These are phyloP conservation scores for Brachionus paranguensis DNA, from an alignment of 1,140 invertebrate genomes.

Conservation along the genomic window DNA sequence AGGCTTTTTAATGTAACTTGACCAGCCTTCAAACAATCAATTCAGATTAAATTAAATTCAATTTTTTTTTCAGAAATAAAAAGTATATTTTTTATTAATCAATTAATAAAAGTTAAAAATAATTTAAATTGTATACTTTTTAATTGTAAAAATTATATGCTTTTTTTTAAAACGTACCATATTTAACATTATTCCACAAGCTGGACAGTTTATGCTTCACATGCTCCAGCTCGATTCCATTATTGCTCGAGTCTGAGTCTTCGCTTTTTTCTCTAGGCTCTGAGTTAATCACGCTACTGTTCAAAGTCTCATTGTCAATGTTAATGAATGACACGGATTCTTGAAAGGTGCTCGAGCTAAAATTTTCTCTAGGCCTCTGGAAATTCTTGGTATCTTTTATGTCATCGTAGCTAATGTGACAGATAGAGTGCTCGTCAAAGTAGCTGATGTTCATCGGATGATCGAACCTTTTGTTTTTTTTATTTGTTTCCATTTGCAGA, in stretches of 20 bases:
- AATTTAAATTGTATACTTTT: background rate
- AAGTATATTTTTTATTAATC: background rate
- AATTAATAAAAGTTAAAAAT: background rate
- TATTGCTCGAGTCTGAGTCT: background rate
- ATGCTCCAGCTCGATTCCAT: background rate
- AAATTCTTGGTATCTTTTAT: background rate
- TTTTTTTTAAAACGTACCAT: background rate
- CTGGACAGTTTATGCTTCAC: conserved; percentile 16
- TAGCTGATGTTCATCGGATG: background rate
- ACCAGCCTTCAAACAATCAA: background rate
- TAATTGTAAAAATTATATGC: background rate
- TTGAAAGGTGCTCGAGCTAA: background rate
- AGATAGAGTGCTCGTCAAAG: background rate
- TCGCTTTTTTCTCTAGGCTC: background rate
- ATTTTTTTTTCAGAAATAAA: background rate
- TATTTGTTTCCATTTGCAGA: background rate
- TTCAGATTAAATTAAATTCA: background rate
- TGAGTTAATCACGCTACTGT: background rate
- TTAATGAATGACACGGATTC: background rate
- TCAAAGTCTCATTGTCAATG: background rate
- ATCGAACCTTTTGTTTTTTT: background rate
- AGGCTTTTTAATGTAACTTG: conserved; percentile 21
- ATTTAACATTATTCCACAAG: conserved; percentile 39
- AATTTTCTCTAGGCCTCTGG: background rate
- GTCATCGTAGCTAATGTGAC: background rate